Conservation (phyloP, 35 echinoderm and acorn worm species). For the Hemicentrotus pulcherrimus region DNA sequence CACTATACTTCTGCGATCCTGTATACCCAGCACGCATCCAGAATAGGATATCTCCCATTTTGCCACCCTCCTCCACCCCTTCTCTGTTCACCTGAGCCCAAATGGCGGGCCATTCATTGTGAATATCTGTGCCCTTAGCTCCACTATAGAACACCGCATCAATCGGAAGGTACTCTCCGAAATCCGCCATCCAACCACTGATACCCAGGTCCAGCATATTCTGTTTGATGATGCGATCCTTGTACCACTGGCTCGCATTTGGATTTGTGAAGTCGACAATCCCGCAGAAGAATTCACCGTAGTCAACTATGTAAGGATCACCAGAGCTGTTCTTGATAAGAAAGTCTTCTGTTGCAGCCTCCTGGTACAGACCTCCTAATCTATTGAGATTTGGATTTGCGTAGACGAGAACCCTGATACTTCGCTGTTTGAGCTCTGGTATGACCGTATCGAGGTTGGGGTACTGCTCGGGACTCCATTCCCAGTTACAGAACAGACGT, state of each 20-base stretch:
- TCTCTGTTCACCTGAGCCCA: constrained; percentile 91
- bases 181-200: constrained; percentile 98
- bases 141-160: constrained; percentile 87
- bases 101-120: constrained; percentile 92
- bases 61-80: constrained; percentile 80
- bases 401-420: constrained; percentile 65
- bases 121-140: constrained; percentile 66
- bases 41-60: constrained; percentile 79
- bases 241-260: constrained; percentile 83
- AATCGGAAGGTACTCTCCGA: constrained; percentile 93
- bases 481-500: constrained; percentile 97
- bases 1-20: constrained; percentile 80
- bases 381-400: constrained; percentile 90
- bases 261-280: constrained; percentile 93
- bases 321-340: constrained; percentile 80
- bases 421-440: constrained; percentile 63
- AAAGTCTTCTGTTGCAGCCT: constrained; percentile 57
- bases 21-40: constrained; percentile 98
- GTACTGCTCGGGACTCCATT: constrained; percentile 93
- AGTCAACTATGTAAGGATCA: constrained; percentile 90
- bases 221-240: constrained; percentile 76
- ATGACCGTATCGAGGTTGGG: constrained; percentile 81
- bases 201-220: constrained; percentile 94
- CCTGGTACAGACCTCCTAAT: constrained; percentile 77
- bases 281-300: constrained; percentile 94